Percentiles rank a stretch among this genome's conserved stretches.
phyloP scores from a whole-genome alignment of 2,113 vertebrate species.

The Sebastes schlegelii region DNA sequence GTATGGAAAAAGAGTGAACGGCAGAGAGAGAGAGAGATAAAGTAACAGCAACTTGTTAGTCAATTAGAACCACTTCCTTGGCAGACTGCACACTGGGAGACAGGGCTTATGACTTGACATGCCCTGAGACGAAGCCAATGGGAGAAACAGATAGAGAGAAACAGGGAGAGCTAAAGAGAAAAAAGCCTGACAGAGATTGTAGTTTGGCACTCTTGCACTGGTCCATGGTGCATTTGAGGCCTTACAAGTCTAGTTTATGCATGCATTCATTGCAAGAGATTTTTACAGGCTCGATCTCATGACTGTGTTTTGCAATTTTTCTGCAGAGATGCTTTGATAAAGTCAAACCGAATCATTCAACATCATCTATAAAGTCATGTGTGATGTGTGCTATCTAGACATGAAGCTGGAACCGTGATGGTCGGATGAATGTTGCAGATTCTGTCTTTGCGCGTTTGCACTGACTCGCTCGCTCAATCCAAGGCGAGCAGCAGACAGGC shows the following conservation, averaged over 20 bases:
- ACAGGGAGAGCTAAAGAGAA: neutral
- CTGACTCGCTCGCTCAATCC: neutral
- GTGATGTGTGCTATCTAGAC: neutral
- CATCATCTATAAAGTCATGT: neutral
- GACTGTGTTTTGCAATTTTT: slow-evolving; percentile 14
- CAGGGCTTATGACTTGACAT: slow-evolving; percentile 58
- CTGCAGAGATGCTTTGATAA: neutral
- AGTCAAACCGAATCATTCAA: neutral
- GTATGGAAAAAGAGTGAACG: slow-evolving; percentile 18
- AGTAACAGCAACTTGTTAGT: slow-evolving; percentile 66
- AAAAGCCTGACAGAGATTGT: slow-evolving; percentile 7
- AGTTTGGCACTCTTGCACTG: slow-evolving; percentile 3
- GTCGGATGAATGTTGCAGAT: slow-evolving; percentile 27
- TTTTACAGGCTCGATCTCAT: neutral
- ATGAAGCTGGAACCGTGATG: neutral
- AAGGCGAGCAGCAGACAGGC: slow-evolving; percentile 12
- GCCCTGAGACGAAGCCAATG: slow-evolving; percentile 50
- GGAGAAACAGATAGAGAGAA: slow-evolving; percentile 2
- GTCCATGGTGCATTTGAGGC: neutral
- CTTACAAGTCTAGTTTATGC: neutral
- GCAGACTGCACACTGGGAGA: slow-evolving; percentile 47
- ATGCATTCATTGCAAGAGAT: neutral
- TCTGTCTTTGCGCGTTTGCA: slow-evolving; percentile 30
- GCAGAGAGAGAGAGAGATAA: slow-evolving; percentile 16
- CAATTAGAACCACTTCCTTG: slow-evolving; percentile 68